Base-by-base conservation (phyloP, 2,888 invertebrate species). In the Drosophila cognata region DNA sequence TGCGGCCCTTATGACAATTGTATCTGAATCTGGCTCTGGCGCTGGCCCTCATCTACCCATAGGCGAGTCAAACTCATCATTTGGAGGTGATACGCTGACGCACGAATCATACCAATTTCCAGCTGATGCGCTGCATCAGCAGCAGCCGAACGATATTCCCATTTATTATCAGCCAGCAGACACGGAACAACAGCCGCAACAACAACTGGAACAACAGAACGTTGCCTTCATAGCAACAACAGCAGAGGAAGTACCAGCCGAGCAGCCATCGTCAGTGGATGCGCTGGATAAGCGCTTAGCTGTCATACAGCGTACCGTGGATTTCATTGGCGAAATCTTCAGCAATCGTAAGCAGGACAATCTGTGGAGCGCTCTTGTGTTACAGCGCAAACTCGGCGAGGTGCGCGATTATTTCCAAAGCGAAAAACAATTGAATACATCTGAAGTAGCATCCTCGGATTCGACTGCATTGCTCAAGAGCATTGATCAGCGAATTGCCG, bases 351-450 rank as follows among this genome's bases (percentile, higher is more conserved):
- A 58, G 8, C 1, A n/a, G 21, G 52, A 67, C 25, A 52, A 10
- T 8, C 18, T 67, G n/a, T 67, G 65, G 68, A 33, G 38, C 38
- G 52, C 52, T 59, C 16, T 61, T 13, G 21, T 72, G 36, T 43
- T 81, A 21, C 58, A 46, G 21, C 36, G 16, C 18, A 81, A 77
- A 64, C 33, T 81, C 7, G 41, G 11, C 31, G 58, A 81, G 64
- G 81, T 72, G 16, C 79, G 61, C 18, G 29, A 77, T 2, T 66
- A 71, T 64, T 43, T 79, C 8, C 31, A 66, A 61, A 63, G 10
- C 11, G 59, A 70, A 53, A 46, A 16, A 2, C 21, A 33, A 33
- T 46, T 46, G 6, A 31, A 16, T n/a, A 16, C 16, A 25, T 13
- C 25, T 11, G 52, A 35, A 16, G 21, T 31, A 28, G 21, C 46